These are phyloP conservation scores for Bradypodion ventrale DNA, from an alignment of 2,797 vertebrate genomes.

Conservation along the genomic window DNA sequence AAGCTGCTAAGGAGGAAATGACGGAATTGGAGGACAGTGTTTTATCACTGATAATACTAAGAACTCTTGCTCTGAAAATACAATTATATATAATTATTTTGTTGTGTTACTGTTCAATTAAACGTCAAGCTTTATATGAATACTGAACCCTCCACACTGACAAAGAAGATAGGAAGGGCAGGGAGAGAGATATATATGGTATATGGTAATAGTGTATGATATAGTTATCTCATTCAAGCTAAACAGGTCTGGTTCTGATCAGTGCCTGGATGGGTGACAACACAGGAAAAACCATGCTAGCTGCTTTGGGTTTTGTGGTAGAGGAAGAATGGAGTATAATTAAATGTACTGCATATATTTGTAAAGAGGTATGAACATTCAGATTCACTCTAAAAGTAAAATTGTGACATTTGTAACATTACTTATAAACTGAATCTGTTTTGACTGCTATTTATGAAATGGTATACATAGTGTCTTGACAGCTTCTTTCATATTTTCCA, in stretches of 20 bases:
- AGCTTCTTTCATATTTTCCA: conserved; percentile 18
- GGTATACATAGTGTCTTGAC: background rate
- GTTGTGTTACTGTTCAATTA: too few species aligned
- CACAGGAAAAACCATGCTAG: background rate
- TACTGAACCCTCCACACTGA: too few species aligned
- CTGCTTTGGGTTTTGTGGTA: background rate
- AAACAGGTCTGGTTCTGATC: background rate
- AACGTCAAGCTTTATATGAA: too few species aligned
- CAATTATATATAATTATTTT: background rate
- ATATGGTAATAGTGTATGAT: background rate
- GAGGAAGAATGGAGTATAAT: background rate
- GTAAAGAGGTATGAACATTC: background rate
- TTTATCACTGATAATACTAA: background rate
- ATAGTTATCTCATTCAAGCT: background rate
- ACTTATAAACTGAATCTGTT: background rate
- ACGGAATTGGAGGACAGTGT: too few species aligned
- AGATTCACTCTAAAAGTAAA: background rate
- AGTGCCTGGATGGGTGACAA: background rate
- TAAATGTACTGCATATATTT: background rate
- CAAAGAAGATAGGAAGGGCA: too few species aligned
- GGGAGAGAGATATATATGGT: too few species aligned
- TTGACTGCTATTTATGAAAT: background rate
- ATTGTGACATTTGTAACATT: background rate
- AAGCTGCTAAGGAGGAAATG: background rate
- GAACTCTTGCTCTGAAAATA: background rate